Percentiles rank a stretch among this genome's conserved stretches.
Evolutionary conservation across 2,888 invertebrate species (phyloP).

Genomic region (Brachycybe producta): DNA sequence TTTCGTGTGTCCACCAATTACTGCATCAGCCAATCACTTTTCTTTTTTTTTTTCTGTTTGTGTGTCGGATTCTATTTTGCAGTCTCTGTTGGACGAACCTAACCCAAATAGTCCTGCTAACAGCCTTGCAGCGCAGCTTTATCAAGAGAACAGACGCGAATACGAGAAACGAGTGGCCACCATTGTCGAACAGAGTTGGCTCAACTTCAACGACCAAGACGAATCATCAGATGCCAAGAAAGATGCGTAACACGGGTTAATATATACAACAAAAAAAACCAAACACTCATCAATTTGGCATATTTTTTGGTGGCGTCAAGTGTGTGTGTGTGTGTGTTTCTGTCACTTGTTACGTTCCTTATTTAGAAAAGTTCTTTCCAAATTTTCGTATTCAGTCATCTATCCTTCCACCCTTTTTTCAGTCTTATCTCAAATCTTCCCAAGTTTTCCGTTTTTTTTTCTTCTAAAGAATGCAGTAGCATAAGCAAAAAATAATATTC

Average conservation of each 20-base stretch:
- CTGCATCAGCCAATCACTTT: neutral
- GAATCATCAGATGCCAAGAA: constrained; percentile 8
- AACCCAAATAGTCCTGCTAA: constrained; percentile 99
- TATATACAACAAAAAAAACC: neutral
- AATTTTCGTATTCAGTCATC: too few species aligned
- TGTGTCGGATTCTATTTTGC: constrained; percentile 43
- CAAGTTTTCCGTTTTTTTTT: too few species aligned
- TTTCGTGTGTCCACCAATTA: too few species aligned
- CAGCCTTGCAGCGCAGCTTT: constrained; percentile 96
- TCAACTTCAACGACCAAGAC: constrained; percentile 30
- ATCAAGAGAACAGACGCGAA: constrained; percentile 97
- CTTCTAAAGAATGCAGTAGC: too few species aligned
- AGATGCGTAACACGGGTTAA: neutral
- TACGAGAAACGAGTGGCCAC: constrained; percentile 99
- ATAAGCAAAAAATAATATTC: too few species aligned
- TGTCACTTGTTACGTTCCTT: too few species aligned
- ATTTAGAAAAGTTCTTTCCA: too few species aligned
- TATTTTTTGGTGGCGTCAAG: too few species aligned
- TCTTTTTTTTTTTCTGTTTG: neutral
- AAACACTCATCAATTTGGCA: too few species aligned
- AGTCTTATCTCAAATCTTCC: too few species aligned
- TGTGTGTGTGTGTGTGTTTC: too few species aligned
- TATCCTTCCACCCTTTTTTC: too few species aligned
- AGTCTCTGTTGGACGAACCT: constrained; percentile 98
- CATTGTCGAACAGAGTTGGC: constrained; percentile 98